A percentile compares a stretch with the other conserved stretches of the same genome.
phyloP scores from a whole-genome alignment of 2,797 vertebrate species.

The Parambassis ranga region DNA sequence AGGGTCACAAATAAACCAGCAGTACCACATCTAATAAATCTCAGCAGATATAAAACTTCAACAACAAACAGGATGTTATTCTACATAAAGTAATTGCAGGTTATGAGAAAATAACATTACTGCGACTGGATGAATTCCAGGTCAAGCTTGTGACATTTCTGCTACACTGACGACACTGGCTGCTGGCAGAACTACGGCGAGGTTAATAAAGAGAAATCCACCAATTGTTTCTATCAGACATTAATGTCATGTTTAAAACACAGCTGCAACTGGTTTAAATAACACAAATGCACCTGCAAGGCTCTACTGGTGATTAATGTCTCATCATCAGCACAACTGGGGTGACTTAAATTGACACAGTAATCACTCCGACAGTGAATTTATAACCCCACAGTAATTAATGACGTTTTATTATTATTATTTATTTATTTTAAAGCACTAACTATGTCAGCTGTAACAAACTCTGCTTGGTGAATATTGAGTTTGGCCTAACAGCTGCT shows the following conservation, averaged over 20 bases:
- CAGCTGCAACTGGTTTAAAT: background rate
- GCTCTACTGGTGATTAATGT: background rate
- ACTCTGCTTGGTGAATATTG: conserved; percentile 16
- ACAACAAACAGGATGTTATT: background rate
- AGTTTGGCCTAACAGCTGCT: conserved; percentile 17
- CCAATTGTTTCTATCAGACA: background rate
- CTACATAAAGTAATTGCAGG: background rate
- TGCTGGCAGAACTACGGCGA: background rate
- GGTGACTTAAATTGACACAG: conserved; percentile 3
- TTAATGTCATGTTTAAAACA: background rate
- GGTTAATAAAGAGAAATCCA: background rate
- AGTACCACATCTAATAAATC: background rate
- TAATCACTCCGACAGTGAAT: conserved; percentile 19
- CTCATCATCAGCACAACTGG: conserved; percentile 7
- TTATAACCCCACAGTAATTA: conserved; percentile 28
- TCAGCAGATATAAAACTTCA: background rate
- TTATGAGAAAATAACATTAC: background rate
- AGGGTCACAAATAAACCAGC: background rate
- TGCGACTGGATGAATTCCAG: background rate
- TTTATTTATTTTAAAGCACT: background rate
- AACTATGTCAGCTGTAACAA: conserved; percentile 18
- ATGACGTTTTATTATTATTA: conserved; percentile 14
- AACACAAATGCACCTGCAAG: background rate
- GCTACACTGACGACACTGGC: background rate
- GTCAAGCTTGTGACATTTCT: background rate